phyloP scores from a whole-genome alignment of 92 coral and sea anemone genomes.

The Meandrina meandrites region DNA sequence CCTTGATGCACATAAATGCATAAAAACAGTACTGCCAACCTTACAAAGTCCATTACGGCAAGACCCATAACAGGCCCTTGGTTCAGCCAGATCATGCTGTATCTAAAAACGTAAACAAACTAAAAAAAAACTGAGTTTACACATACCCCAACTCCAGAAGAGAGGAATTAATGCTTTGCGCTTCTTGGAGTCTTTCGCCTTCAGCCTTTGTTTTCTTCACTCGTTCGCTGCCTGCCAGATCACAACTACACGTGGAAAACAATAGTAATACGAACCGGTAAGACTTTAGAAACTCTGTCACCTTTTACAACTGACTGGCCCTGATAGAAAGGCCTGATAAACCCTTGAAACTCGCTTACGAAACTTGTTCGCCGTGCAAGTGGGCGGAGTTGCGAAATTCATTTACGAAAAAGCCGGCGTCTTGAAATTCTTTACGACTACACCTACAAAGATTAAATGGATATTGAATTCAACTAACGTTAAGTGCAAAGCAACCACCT shows the following conservation, averaged over 20 bases:
- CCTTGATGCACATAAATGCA: no score
- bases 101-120: neutral
- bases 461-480: neutral
- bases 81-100: neutral
- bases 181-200: conserved; percentile 96
- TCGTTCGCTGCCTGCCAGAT: conserved; percentile 97
- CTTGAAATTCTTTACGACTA: neutral
- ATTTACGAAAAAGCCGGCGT: neutral
- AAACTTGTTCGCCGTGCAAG: neutral
- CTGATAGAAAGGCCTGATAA: neutral
- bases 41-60: neutral
- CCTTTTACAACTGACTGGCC: neutral
- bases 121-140: neutral
- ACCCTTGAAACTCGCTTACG: neutral
- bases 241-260: conserved; percentile 60
- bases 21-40: neutral
- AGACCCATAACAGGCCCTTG: neutral
- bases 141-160: conserved; percentile 88
- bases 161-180: conserved; percentile 94
- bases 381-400: neutral
- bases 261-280: neutral
- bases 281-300: neutral
- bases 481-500: neutral
- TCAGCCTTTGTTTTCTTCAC: conserved; percentile 96
- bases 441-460: neutral